Conservation (phyloP, 1,140 invertebrate species). For the Phenacoccus solenopsis region DNA sequence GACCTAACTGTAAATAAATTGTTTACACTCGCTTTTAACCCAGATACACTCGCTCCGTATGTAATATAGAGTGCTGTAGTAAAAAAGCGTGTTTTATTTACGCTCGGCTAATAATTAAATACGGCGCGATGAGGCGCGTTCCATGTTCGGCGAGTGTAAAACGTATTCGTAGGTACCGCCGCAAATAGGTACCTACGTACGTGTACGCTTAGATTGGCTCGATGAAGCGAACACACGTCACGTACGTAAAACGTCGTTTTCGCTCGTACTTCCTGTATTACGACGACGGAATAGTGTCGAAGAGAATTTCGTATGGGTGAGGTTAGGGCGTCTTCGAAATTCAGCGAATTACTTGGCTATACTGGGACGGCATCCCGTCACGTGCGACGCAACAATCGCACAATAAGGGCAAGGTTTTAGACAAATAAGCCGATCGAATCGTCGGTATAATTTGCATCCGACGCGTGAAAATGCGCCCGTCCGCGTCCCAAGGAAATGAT, state of each 20-base stretch:
- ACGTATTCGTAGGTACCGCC: too few relatives aligned
- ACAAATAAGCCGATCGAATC: background rate
- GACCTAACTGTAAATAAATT: background rate
- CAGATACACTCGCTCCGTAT: background rate
- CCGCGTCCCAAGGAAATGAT: background rate
- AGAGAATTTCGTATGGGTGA: background rate
- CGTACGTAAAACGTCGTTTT: background rate
- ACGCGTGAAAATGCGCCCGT: background rate
- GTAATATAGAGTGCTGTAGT: background rate
- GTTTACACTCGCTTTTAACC: background rate
- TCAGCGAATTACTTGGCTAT: background rate
- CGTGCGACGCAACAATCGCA: background rate
- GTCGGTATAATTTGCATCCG: background rate
- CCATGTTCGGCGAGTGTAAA: conserved; percentile 4
- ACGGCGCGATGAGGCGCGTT: background rate
- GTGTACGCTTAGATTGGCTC: background rate
- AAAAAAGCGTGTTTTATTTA: conserved; percentile 13
- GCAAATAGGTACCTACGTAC: background rate
- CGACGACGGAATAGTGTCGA: too few relatives aligned
- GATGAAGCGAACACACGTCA: conserved; percentile 1
- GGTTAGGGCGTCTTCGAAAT: background rate
- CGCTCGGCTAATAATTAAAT: conserved; percentile 9
- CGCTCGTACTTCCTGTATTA: background rate
- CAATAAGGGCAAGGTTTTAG: background rate
- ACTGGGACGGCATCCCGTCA: background rate